phyloP scores from a whole-genome alignment of 2,888 invertebrate species.

The Bruchidius siliquastri region DNA sequence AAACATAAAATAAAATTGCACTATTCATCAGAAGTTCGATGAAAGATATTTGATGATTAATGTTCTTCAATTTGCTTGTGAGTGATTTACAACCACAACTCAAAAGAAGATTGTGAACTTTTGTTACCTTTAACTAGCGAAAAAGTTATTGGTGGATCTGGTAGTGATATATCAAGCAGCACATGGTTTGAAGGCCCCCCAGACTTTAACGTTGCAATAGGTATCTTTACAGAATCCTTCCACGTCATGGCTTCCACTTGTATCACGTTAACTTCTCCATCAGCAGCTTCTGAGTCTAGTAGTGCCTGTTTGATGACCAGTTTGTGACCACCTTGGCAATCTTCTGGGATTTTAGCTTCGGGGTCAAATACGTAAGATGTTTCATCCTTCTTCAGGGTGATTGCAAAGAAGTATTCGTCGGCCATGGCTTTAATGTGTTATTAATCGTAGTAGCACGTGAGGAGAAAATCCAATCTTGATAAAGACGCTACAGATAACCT shows the following conservation, averaged over 20 bases:
- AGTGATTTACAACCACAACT: no score
- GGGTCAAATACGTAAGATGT: conserved; percentile 52
- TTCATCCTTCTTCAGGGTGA: not conserved
- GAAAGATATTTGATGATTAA: no score
- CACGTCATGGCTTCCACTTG: conserved; percentile 70
- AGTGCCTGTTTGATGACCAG: conserved; percentile 77
- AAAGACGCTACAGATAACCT: not conserved
- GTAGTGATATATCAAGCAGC: conserved; percentile 75
- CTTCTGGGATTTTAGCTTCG: conserved; percentile 65
- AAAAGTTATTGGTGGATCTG: conserved; percentile 82
- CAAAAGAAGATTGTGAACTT: not conserved
- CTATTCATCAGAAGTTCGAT: no score
- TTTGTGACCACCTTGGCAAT: conserved; percentile 71
- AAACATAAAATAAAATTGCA: no score
- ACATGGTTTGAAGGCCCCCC: conserved; percentile 70
- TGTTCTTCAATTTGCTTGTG: no score
- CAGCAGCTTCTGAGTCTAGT: conserved; percentile 73
- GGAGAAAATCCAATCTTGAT: not conserved
- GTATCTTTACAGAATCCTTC: conserved; percentile 75
- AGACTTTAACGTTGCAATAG: conserved; percentile 75
- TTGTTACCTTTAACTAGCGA: conserved; percentile 58
- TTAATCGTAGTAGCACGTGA: not conserved
- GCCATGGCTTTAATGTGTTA: not conserved
- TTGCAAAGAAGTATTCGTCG: not conserved
- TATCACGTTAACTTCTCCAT: conserved; percentile 48